Percentiles rank a stretch among this genome's conserved stretches.
Conservation (phyloP, 2,113 vertebrate species). For the Dolichallabes microphthalmus region DNA sequence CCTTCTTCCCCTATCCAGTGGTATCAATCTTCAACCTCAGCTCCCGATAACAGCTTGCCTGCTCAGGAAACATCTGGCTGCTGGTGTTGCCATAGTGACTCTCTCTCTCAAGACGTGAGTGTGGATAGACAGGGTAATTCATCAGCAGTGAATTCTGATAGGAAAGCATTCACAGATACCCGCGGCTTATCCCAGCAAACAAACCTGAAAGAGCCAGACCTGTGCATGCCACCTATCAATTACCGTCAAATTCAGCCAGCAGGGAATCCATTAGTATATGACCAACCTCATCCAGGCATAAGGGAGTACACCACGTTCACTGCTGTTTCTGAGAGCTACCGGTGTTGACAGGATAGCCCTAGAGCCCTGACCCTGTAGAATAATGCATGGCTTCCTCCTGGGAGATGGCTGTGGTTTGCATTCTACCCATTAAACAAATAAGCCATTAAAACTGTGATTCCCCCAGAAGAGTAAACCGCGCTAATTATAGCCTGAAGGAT, state of each 20-base stretch:
- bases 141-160: slow-evolving; percentile 55
- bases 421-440: slow-evolving; percentile 10
- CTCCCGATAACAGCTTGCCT: background rate
- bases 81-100: slow-evolving; percentile 55
- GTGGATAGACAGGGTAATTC: slow-evolving; percentile 52
- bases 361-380: slow-evolving; percentile 1
- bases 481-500: slow-evolving; percentile 22
- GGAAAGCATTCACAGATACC: slow-evolving; percentile 43
- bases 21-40: background rate
- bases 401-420: background rate
- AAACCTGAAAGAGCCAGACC: slow-evolving; percentile 14
- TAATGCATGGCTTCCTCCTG: background rate
- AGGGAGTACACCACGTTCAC: background rate
- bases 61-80: background rate
- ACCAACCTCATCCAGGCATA: background rate
- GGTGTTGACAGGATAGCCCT: slow-evolving; percentile 16
- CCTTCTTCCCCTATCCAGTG: background rate
- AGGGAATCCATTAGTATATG: slow-evolving; percentile 44
- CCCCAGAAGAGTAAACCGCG: slow-evolving; percentile 14
- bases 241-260: slow-evolving; percentile 39
- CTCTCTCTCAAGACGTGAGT: slow-evolving; percentile 44
- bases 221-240: slow-evolving; percentile 39
- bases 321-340: background rate
- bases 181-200: slow-evolving; percentile 34
- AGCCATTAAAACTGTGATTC: slow-evolving; percentile 9